These are phyloP conservation scores for Thelaira solivaga DNA, from an alignment of 2,888 invertebrate species.

Conservation along the genomic window DNA sequence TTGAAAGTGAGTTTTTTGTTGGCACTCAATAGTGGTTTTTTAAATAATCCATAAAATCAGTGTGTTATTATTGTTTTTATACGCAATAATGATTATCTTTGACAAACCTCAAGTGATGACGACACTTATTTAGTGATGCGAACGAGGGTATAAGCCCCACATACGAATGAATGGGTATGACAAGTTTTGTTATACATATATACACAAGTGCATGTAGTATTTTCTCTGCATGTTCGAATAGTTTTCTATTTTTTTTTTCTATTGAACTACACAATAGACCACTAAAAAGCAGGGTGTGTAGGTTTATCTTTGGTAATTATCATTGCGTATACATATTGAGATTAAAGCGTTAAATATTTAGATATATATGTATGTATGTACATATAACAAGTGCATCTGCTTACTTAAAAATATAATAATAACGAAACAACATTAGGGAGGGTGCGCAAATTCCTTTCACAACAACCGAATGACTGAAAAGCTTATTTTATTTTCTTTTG, in stretches of 20 bases:
- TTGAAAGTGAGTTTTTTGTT: constrained; percentile 57
- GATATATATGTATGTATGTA: not conserved
- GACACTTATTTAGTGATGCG: constrained; percentile 37
- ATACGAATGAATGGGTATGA: constrained; percentile 30
- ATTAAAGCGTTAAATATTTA: not conserved
- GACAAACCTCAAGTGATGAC: constrained; percentile 38
- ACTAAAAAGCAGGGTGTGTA: constrained; percentile 27
- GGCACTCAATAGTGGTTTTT: constrained; percentile 48
- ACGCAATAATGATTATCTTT: constrained; percentile 50
- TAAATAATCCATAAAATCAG: constrained; percentile 22
- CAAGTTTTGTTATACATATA: constrained; percentile 44
- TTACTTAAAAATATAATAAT: not conserved
- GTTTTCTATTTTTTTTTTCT: constrained; percentile 5
- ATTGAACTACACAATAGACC: constrained; percentile 16
- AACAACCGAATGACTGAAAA: not conserved
- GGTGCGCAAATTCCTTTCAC: not conserved
- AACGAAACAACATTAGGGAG: not conserved
- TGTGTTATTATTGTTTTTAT: constrained; percentile 28
- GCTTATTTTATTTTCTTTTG: no score
- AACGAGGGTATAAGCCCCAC: not conserved
- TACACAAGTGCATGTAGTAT: no score
- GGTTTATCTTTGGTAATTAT: constrained; percentile 19
- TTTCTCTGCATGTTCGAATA: not conserved
- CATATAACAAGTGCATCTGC: constrained; percentile 34
- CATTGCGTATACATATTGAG: constrained; percentile 5